Conservation (phyloP, 2,113 vertebrate genomes). For the Lates calcarifer region DNA sequence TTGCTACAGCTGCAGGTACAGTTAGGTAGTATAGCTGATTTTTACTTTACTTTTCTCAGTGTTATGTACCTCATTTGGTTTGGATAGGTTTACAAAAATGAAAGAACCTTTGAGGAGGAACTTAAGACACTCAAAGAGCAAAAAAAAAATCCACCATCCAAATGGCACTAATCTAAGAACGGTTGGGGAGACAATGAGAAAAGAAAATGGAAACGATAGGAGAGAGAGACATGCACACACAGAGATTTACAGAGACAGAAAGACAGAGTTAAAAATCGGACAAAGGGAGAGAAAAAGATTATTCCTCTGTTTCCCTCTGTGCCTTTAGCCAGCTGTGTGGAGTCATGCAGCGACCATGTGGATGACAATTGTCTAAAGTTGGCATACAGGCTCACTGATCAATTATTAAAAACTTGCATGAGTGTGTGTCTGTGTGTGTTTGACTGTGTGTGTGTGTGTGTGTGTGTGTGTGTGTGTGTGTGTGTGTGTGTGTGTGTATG, state of each 20-base stretch:
- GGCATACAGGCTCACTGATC: constrained; percentile 58
- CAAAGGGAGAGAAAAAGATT: constrained; percentile 11
- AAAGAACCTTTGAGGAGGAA: neutral
- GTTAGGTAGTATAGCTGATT: neutral
- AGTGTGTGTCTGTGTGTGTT: too few species aligned
- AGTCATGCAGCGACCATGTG: constrained; percentile 39
- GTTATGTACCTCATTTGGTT: neutral
- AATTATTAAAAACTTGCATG: constrained; percentile 59
- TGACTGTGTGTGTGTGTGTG: too few species aligned
- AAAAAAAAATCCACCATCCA: constrained; percentile 1
- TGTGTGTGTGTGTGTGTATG: constrained; percentile 3
- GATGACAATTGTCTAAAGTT: constrained; percentile 51
- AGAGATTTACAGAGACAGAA: neutral
- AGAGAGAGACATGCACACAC: neutral
- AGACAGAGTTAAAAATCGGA: constrained; percentile 18
- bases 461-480: neutral
- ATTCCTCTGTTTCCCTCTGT: constrained; percentile 24
- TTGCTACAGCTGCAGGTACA: neutral
- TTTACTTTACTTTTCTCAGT: neutral
- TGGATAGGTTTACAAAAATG: neutral
- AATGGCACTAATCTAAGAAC: neutral
- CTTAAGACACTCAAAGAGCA: neutral
- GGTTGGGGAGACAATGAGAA: neutral
- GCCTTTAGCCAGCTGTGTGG: constrained; percentile 53
- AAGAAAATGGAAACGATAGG: neutral